These are phyloP conservation scores for Dolichomitus sp. DNA, from an alignment of 2,888 invertebrate species.

Conservation along the genomic window DNA sequence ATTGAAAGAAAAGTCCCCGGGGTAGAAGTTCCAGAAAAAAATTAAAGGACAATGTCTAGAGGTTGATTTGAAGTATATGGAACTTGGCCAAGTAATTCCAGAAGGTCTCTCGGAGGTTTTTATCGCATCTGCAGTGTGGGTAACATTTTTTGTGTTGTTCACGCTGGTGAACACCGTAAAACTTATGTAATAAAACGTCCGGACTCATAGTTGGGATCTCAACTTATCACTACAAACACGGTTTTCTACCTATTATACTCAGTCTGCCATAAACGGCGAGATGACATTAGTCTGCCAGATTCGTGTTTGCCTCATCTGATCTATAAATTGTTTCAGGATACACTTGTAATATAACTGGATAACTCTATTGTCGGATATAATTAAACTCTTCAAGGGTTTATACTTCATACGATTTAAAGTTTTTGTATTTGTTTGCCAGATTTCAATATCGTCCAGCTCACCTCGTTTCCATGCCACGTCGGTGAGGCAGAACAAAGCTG, in stretches of 20 bases:
- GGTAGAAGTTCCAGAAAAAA: neutral
- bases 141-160: neutral
- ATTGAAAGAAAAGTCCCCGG: neutral
- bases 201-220: neutral
- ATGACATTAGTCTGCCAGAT: neutral
- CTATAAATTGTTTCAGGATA: neutral
- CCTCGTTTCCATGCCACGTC: constrained; percentile 82
- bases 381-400: neutral
- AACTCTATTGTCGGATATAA: neutral
- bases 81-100: neutral
- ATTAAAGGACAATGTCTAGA: neutral
- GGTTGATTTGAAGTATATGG: neutral
- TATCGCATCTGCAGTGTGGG: neutral
- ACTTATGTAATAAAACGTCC: neutral
- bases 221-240: neutral
- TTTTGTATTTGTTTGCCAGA: neutral
- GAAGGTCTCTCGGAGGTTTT: neutral
- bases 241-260: neutral
- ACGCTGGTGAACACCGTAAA: neutral
- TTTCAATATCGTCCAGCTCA: constrained; percentile 64
- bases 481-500: constrained; percentile 70
- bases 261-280: neutral
- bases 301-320: neutral
- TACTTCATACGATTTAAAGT: neutral
- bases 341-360: neutral